phyloP scores from a whole-genome alignment of 1,140 invertebrate genomes.

The Meloidogyne hapla region DNA sequence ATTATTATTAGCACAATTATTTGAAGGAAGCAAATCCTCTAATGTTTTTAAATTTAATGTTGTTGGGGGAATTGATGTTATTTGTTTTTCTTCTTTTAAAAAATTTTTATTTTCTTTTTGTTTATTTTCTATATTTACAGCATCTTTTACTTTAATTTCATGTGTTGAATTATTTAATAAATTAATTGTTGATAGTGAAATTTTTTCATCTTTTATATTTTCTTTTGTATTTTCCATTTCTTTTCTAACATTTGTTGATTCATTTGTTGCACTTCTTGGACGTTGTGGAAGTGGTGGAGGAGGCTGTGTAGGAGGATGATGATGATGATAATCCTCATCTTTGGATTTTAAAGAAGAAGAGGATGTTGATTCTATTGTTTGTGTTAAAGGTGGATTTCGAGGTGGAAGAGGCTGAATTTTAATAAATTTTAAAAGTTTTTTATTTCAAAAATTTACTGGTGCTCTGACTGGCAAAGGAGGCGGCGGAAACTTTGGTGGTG shows the following conservation, averaged over 20 bases:
- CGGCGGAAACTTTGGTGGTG: constrained; percentile 9
- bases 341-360: background rate
- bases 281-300: constrained; percentile 25
- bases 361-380: background rate
- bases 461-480: constrained; percentile 20
- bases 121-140: background rate
- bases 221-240: background rate
- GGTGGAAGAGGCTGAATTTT: constrained; percentile 22
- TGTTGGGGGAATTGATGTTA: background rate
- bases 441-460: constrained; percentile 7
- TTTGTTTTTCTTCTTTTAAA: background rate
- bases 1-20: background rate
- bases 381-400: constrained; percentile 6
- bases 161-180: background rate
- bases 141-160: constrained; percentile 24
- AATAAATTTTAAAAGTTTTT: background rate
- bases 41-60: background rate
- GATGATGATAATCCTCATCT: background rate
- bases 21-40: background rate
- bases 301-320: background rate
- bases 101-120: constrained; percentile 2
- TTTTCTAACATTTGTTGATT: background rate
- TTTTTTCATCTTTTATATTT: background rate
- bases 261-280: constrained; percentile 4
- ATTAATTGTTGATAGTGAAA: background rate